phyloP scores from a whole-genome alignment of 1,140 invertebrate genomes.

The Euwallacea fornicatus region DNA sequence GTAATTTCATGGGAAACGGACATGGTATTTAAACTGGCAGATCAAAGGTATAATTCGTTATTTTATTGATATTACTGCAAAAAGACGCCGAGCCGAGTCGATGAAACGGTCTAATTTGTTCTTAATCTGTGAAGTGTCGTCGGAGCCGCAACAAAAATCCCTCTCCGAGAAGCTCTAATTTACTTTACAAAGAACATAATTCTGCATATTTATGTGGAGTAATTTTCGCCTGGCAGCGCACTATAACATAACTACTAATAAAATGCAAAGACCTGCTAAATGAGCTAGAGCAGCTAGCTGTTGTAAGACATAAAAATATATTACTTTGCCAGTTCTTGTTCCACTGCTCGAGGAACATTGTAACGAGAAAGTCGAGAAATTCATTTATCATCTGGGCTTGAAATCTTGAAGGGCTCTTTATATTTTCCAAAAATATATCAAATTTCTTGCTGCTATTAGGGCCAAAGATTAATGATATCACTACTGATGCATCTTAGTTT shows the following conservation, averaged over 20 bases:
- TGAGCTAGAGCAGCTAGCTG: slow-evolving; percentile 23
- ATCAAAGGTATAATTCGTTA: slow-evolving; percentile 1
- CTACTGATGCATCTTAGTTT: slow-evolving; percentile 10
- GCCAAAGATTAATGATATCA: slow-evolving; percentile 8
- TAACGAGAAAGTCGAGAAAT: slow-evolving; percentile 16
- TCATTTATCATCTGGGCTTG: slow-evolving; percentile 10
- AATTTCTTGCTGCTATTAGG: slow-evolving; percentile 4
- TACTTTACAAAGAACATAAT: slow-evolving; percentile 30
- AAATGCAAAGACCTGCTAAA: slow-evolving; percentile 28
- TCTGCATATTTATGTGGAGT: slow-evolving; percentile 25
- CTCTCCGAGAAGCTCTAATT: slow-evolving; percentile 13
- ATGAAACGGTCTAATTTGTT: no score
- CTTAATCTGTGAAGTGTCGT: background rate
- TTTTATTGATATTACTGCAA: slow-evolving; percentile 4
- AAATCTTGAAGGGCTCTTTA: slow-evolving; percentile 17
- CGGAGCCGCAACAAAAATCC: background rate
- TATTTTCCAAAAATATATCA: slow-evolving; percentile 12
- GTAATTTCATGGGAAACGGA: slow-evolving; percentile 20
- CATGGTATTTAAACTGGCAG: slow-evolving; percentile 7
- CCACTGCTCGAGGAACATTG: background rate
- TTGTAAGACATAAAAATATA: slow-evolving; percentile 24
- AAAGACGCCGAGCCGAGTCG: background rate
- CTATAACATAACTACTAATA: slow-evolving; percentile 32
- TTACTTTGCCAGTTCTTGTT: slow-evolving; percentile 19
- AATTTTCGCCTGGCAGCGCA: slow-evolving; percentile 20